phyloP scores from a whole-genome alignment of 2,797 vertebrate genomes.

The Falco rusticolus region DNA sequence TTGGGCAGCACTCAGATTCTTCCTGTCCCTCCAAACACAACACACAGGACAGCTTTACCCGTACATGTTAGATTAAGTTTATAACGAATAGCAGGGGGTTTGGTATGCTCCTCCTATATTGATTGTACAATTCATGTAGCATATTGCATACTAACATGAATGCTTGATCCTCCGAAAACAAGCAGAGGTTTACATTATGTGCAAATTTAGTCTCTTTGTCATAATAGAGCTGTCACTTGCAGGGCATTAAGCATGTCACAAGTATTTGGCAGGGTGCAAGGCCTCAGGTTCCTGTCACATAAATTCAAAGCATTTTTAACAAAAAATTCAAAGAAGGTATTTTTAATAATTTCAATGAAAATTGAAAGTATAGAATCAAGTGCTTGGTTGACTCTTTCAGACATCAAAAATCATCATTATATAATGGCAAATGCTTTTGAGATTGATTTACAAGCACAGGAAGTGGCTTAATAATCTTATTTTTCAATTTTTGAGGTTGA shows the following conservation, averaged over 20 bases:
- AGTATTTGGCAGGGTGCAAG: neutral
- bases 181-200: neutral
- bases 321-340: slow-evolving; percentile 51
- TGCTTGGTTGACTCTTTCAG: neutral
- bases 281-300: neutral
- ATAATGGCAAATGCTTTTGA: neutral
- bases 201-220: neutral
- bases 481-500: neutral
- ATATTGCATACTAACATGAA: neutral
- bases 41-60: neutral
- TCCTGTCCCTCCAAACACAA: neutral
- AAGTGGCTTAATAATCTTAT: neutral
- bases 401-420: neutral
- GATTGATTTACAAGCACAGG: neutral
- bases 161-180: neutral
- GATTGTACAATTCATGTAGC: neutral
- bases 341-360: slow-evolving; percentile 52
- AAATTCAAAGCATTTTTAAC: neutral
- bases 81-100: neutral
- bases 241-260: neutral
- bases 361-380: neutral
- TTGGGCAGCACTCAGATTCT: neutral
- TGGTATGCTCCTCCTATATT: neutral
- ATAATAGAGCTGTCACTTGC: neutral
- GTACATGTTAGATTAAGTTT: neutral